These are phyloP conservation scores for Agrotis exclamationis DNA, from an alignment of 2,888 invertebrate genomes.

Conservation along the genomic window DNA sequence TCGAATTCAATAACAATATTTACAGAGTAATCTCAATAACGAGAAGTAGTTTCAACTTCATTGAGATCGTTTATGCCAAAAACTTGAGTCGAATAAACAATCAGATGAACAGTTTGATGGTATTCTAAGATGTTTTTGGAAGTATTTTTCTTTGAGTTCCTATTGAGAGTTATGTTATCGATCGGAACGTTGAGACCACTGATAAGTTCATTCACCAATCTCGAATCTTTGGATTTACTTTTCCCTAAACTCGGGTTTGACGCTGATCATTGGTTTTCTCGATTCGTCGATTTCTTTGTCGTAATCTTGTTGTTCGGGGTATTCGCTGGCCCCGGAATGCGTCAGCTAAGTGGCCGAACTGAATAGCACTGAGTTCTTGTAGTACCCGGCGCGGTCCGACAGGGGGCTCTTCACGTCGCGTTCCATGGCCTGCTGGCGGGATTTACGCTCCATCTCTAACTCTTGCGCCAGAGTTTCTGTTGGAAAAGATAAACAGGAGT, in stretches of 20 bases:
- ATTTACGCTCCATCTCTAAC: conserved; percentile 96
- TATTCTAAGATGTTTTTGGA: conserved; percentile 60
- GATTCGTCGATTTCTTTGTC: conserved; percentile 83
- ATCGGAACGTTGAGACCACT: conserved; percentile 61
- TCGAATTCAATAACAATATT: conserved; percentile 87
- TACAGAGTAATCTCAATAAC: conserved; percentile 85
- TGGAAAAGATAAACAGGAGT: conserved; percentile 76
- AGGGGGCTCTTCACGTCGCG: conserved; percentile 96
- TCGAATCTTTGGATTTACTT: conserved; percentile 83
- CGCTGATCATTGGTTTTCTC: conserved; percentile 90
- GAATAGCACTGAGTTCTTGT: conserved; percentile 97
- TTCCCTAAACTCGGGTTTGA: conserved; percentile 90
- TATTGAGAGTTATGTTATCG: conserved; percentile 52
- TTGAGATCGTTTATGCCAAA: conserved; percentile 82
- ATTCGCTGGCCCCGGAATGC: conserved; percentile 82
- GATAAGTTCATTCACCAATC: conserved; percentile 69
- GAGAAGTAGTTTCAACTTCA: conserved; percentile 75
- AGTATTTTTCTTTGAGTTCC: conserved; percentile 53
- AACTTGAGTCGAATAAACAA: conserved; percentile 74
- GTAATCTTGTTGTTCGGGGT: conserved; percentile 83
- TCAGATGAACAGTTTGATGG: conserved; percentile 72
- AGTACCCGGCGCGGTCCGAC: conserved; percentile 95
- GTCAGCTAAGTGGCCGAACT: conserved; percentile 95
- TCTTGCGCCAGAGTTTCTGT: conserved; percentile 96
- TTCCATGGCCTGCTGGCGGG: conserved; percentile 95